phyloP scores from a whole-genome alignment of 2,797 vertebrate genomes.

The Rhinichthys osculus region DNA sequence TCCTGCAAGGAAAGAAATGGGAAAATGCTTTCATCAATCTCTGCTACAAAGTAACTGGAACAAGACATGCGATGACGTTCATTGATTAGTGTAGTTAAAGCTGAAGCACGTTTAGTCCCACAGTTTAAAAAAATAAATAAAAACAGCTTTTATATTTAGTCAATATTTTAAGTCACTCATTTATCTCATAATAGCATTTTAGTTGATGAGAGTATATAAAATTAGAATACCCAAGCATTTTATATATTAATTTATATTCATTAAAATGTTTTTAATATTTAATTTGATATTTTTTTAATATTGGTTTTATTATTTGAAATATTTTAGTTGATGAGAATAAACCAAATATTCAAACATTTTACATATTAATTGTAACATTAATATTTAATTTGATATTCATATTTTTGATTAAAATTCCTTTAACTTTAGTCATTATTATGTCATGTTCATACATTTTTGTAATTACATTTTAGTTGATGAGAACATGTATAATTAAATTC shows the following conservation, averaged over 20 bases:
- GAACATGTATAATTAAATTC: neutral
- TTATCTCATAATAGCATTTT: neutral
- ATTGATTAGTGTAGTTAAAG: neutral
- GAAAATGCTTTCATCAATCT: neutral
- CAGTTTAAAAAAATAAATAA: neutral
- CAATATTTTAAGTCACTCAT: neutral
- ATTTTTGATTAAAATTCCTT: neutral
- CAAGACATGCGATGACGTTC: neutral
- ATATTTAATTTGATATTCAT: neutral
- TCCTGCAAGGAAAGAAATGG: slow-evolving; percentile 70
- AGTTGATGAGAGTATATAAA: neutral
- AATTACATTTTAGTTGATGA: neutral
- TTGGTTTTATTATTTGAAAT: too few species aligned
- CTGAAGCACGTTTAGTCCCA: neutral
- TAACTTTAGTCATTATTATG: neutral
- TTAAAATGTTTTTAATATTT: neutral
- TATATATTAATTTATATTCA: neutral
- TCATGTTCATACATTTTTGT: neutral
- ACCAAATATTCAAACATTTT: neutral
- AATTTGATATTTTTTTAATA: neutral
- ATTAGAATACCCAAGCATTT: neutral
- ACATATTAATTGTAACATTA: neutral
- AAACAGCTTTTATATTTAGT: neutral
- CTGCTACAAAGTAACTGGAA: neutral
- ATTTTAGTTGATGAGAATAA: neutral